Percentiles rank a stretch among this genome's conserved stretches.
phyloP scores from a whole-genome alignment of 2,113 vertebrate genomes.

The Nycticorax nycticorax region DNA sequence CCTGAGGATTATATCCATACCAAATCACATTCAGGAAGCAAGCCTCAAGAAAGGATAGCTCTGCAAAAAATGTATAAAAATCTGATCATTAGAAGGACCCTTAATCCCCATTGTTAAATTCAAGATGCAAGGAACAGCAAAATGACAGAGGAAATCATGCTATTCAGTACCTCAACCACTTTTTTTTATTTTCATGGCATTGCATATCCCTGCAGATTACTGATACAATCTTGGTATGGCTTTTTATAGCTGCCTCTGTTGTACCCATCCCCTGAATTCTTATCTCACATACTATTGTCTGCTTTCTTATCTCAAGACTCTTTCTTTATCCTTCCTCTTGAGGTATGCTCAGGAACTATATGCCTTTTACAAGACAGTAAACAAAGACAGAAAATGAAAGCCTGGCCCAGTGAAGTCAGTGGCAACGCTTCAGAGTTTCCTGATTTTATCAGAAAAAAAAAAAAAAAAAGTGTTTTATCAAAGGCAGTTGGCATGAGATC shows the following conservation, averaged over 20 bases:
- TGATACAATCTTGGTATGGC: neutral
- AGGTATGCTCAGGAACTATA: neutral
- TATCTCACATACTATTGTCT: conserved; percentile 42
- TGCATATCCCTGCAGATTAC: neutral
- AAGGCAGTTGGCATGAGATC: neutral
- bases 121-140: neutral
- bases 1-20: neutral
- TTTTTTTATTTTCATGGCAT: neutral
- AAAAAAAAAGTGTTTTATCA: neutral
- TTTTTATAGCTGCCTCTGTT: conserved; percentile 24
- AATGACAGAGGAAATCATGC: neutral
- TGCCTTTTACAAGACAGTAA: neutral
- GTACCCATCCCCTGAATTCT: conserved; percentile 15
- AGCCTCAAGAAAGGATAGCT: neutral
- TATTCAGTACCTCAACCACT: neutral
- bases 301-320: conserved; percentile 38
- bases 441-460: neutral
- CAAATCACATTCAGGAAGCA: neutral
- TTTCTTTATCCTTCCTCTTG: conserved; percentile 27
- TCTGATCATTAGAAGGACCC: neutral
- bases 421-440: neutral
- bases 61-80: neutral
- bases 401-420: neutral
- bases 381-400: conserved; percentile 31
- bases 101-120: neutral